phyloP scores from a whole-genome alignment of 2,888 invertebrate species.

The Argyra leucocephala region DNA sequence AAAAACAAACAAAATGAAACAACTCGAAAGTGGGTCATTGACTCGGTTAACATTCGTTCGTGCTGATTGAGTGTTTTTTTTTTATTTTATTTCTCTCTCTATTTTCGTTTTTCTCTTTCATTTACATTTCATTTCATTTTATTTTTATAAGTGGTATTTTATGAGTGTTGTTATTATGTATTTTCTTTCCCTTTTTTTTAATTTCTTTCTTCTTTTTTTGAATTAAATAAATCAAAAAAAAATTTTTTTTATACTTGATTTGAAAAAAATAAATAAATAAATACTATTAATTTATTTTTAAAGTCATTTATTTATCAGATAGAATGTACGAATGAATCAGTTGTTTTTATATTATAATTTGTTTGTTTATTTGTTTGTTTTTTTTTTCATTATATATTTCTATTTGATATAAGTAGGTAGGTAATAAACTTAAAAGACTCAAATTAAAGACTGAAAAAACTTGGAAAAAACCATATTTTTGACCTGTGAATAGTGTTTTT shows the following conservation, averaged over 20 bases:
- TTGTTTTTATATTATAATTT: neutral
- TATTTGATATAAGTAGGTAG: neutral
- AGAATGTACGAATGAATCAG: neutral
- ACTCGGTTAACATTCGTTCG: neutral
- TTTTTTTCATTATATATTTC: neutral
- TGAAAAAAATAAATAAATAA: too few species aligned
- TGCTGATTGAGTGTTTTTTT: neutral
- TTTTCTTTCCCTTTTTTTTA: neutral
- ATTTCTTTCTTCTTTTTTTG: neutral
- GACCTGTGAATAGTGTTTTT: too few species aligned
- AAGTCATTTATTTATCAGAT: constrained; percentile 2
- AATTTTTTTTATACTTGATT: neutral
- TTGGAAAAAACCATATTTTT: neutral
- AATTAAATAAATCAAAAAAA: constrained; percentile 2
- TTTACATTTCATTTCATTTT: too few species aligned
- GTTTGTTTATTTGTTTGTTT: neutral
- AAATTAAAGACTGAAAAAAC: neutral
- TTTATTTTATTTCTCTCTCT: neutral
- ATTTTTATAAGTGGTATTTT: neutral
- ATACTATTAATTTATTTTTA: neutral
- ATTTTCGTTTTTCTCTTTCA: neutral
- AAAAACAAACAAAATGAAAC: neutral
- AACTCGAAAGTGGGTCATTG: constrained; percentile 4
- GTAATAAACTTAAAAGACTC: neutral
- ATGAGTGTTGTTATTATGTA: neutral